Percentiles rank a stretch among this genome's conserved stretches.
Conservation (phyloP, 1,140 invertebrate species). For the Ceratosolen solmsi region DNA sequence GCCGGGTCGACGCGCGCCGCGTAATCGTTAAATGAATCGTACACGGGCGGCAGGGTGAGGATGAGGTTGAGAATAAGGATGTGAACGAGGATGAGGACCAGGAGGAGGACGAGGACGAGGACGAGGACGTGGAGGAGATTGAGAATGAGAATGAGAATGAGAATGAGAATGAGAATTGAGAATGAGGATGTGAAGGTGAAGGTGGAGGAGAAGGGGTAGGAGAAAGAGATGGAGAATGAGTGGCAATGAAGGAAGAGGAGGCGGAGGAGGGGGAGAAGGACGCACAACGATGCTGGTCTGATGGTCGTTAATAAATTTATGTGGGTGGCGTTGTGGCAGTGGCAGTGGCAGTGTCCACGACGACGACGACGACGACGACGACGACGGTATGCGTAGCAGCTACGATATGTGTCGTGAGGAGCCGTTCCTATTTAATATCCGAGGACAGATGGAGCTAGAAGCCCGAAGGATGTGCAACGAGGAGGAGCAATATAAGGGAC, state of each 20-base stretch:
- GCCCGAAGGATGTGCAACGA: neutral
- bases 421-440: constrained; percentile 32
- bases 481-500: too few relatives aligned
- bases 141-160: constrained; percentile 20
- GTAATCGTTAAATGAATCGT: constrained; percentile 52
- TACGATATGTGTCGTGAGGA: neutral
- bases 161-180: neutral
- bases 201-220: constrained; percentile 21
- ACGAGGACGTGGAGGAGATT: constrained; percentile 15
- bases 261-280: constrained; percentile 20
- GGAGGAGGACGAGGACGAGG: too few relatives aligned
- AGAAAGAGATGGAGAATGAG: neutral
- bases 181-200: neutral
- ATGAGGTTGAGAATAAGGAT: neutral
- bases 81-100: neutral
- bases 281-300: constrained; percentile 1
- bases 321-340: constrained; percentile 51
- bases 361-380: constrained; percentile 3
- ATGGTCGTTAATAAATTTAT: constrained; percentile 50
- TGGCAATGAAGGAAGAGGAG: neutral
- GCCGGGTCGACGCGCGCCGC: constrained; percentile 28
- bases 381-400: constrained; percentile 8
- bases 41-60: neutral
- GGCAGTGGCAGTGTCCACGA: constrained; percentile 40
- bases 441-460: constrained; percentile 20